Evolutionary conservation across 92 coral and sea anemone species (phyloP).

Genomic region (Porites rus): DNA sequence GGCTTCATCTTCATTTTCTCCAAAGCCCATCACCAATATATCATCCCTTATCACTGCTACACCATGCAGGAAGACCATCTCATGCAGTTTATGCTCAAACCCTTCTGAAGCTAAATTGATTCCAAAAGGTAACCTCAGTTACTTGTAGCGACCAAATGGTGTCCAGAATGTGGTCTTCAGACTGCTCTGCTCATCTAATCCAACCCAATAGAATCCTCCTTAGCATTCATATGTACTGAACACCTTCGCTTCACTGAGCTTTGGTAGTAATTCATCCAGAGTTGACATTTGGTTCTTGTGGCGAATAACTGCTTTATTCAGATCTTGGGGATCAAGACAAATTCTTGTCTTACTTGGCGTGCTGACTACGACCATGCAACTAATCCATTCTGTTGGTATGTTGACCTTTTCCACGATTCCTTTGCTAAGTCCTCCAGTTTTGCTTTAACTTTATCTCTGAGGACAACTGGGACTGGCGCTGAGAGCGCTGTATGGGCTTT

Average conservation of each 20-base stretch:
- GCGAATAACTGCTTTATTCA: constrained; percentile 40
- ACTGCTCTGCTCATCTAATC: constrained; percentile 47
- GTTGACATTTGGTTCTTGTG: constrained; percentile 55
- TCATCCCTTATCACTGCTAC: too few relatives aligned
- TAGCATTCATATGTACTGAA: constrained; percentile 46
- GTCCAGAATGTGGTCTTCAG: constrained; percentile 51
- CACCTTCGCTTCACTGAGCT: constrained; percentile 58
- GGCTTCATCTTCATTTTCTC: too few relatives aligned
- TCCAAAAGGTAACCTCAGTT: too few relatives aligned
- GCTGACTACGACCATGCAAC: constrained; percentile 46
- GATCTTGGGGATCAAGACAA: constrained; percentile 22
- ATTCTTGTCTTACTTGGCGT: constrained; percentile 23
- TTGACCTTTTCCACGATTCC: constrained; percentile 6
- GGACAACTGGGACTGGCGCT: constrained; percentile 5
- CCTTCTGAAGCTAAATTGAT: constrained; percentile 39
- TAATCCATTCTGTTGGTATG: not conserved
- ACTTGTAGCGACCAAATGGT: constrained; percentile 27
- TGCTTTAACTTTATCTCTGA: constrained; percentile 4
- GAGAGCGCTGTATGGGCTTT: constrained; percentile 29
- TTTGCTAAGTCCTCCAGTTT: constrained; percentile 44
- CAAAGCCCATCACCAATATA: too few relatives aligned
- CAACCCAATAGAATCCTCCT: constrained; percentile 29
- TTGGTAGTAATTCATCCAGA: constrained; percentile 47
- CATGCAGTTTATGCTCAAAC: constrained; percentile 57
- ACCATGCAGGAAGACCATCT: constrained; percentile 3